Conservation (phyloP, 2,797 vertebrate species). For the Sebastes taczanowskii region DNA sequence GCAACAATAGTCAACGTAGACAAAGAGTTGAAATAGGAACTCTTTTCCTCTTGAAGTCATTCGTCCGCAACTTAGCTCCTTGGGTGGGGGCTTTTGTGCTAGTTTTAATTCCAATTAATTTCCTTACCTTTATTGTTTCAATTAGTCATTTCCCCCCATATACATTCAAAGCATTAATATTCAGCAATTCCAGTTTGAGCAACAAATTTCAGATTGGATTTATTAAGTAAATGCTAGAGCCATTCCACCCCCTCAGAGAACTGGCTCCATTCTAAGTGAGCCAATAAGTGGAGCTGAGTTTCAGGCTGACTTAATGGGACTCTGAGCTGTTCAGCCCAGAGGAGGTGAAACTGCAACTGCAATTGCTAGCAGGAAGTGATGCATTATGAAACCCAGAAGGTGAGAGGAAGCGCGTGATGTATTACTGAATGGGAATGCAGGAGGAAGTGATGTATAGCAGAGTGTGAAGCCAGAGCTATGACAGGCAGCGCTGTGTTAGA, state of each 20-base stretch:
- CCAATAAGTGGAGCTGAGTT: slow-evolving; percentile 46
- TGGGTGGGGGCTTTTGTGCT: not conserved
- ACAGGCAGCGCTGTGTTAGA: slow-evolving; percentile 45
- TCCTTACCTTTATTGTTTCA: slow-evolving; percentile 32
- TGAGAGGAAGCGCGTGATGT: slow-evolving; percentile 40
- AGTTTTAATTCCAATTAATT: slow-evolving; percentile 37
- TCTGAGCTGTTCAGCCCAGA: slow-evolving; percentile 29
- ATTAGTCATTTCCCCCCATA: slow-evolving; percentile 34
- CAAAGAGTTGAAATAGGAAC: not conserved
- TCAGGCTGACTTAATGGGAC: slow-evolving; percentile 31
- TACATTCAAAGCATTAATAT: slow-evolving; percentile 35
- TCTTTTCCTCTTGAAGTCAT: not conserved
- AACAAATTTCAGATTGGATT: slow-evolving; percentile 36
- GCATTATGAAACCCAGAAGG: slow-evolving; percentile 30
- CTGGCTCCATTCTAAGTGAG: slow-evolving; percentile 23
- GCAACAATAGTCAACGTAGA: not conserved
- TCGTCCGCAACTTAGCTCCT: slow-evolving; percentile 30
- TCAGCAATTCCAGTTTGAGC: slow-evolving; percentile 41
- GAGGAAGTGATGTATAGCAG: slow-evolving; percentile 55
- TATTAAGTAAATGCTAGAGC: slow-evolving; percentile 42
- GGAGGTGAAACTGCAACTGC: slow-evolving; percentile 32
- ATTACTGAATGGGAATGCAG: slow-evolving; percentile 32
- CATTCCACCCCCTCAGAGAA: slow-evolving; percentile 18
- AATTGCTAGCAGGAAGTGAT: slow-evolving; percentile 51
- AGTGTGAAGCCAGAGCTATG: slow-evolving; percentile 42